Evolutionary conservation across 2,888 invertebrate species (phyloP), one percentile per base, ranked within the genome.

Genomic region (Electrophaes corylata): DNA sequence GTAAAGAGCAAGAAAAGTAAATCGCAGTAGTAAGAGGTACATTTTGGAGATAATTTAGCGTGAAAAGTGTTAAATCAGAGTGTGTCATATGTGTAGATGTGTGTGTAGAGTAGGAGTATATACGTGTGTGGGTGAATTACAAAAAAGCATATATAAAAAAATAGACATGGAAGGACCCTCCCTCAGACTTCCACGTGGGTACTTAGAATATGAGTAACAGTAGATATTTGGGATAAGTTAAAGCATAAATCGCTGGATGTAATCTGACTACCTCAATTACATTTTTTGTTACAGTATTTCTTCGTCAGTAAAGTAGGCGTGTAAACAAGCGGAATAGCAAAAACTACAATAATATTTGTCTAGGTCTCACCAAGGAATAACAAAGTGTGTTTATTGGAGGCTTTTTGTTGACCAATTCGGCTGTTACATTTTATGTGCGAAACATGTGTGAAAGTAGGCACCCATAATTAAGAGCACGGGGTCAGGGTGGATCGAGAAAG

Each of bases 291-390:
- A 35, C 35, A 35, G 35, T 47, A 18, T 20, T 20, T 33, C 19
- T 33, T n/a, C 33, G 33, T n/a, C n/a, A 33, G 29, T 6, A 35
- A 35, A 35, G 35, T 29, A n/a, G 31, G 23, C 37, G 18, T 40
- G 53, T 53, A 44, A 45, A 53, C 51, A 51, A 51, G 35, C 6
- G 33, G 16, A 46, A 20, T 18, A 20, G 49, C 49, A 49, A 56
- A 56, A 56, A 44, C 39, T 49, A 56, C 49, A 49, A 49, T 43
- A 43, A 55, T 45, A 44, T 56, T 55, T 37, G 43, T 33, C 23
- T 14, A 37, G 35, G 16, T 23, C 48, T 49, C 44, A 55, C 49
- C 45, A 45, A 31, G 44, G 23, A 49, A 49, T 49, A 56, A 49
- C 49, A 39, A 49, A 23, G 44, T 49, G 49, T 41, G 20, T 49